Percentiles rank a stretch among this genome's conserved stretches.
Conservation (phyloP, 1,140 invertebrate genomes). For the Hydropsyche tenuis region DNA sequence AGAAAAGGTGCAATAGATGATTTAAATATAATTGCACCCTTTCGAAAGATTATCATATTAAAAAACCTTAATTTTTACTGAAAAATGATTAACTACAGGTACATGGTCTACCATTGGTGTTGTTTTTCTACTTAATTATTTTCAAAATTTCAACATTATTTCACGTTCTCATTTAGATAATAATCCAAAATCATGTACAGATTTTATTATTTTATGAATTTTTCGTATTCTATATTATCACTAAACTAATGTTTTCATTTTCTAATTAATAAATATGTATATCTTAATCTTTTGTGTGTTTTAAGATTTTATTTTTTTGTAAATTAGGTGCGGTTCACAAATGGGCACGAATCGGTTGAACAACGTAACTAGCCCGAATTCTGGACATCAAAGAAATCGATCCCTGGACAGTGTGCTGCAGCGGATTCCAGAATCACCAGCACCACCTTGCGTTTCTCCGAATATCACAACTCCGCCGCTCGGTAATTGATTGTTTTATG, state of each 20-base stretch:
- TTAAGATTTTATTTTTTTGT: neutral
- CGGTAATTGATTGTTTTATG: constrained; percentile 22
- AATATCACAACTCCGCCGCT: constrained; percentile 46
- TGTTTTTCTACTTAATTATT: neutral
- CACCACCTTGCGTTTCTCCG: constrained; percentile 71
- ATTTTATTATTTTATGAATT: neutral
- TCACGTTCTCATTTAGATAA: neutral
- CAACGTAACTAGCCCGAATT: constrained; percentile 1
- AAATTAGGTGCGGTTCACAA: constrained; percentile 43
- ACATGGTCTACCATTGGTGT: neutral
- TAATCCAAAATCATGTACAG: neutral
- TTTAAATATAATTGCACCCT: too few relatives aligned
- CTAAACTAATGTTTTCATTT: neutral
- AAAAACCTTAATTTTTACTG: too few relatives aligned
- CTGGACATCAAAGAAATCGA: constrained; percentile 84
- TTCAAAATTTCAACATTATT: neutral
- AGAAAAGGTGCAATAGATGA: too few relatives aligned
- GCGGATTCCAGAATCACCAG: constrained; percentile 84
- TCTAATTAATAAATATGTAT: neutral
- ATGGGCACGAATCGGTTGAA: constrained; percentile 11
- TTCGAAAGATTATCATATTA: too few relatives aligned
- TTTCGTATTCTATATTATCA: neutral
- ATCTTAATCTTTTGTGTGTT: neutral
- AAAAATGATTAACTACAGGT: too few relatives aligned
- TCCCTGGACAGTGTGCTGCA: constrained; percentile 87